Percentiles rank a stretch among this genome's conserved stretches.
Evolutionary conservation across 2,888 invertebrate species (phyloP).

Genomic region (Copidosoma aretas): DNA sequence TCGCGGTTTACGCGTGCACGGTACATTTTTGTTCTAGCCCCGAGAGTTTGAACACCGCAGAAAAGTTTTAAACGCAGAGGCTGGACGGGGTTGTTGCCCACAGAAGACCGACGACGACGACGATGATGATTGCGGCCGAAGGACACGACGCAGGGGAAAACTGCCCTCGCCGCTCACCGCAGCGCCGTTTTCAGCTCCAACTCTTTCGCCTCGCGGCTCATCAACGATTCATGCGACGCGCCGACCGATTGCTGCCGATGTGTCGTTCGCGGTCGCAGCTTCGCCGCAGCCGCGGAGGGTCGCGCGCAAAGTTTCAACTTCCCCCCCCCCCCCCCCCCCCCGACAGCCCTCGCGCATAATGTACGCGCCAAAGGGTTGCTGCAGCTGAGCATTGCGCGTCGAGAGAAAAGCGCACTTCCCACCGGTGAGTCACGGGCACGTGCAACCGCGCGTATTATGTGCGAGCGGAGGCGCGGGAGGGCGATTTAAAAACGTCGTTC

Average conservation of each 20-base stretch:
- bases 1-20: no score
- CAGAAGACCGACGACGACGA: no score
- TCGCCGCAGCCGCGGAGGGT: constrained; percentile 12
- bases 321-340: background rate
- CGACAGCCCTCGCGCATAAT: background rate
- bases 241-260: background rate
- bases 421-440: constrained; percentile 15
- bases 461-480: background rate
- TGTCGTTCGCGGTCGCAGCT: background rate
- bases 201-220: background rate
- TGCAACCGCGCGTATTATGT: background rate
- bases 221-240: constrained; percentile 13
- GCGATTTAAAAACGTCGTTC: constrained; percentile 18
- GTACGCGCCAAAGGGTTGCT: no score
- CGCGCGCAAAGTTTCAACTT: constrained; percentile 27
- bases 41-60: no score
- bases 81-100: no score
- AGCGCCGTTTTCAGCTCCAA: background rate
- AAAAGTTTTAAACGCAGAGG: no score
- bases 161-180: no score
- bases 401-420: background rate
- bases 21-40: no score
- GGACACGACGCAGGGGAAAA: no score
- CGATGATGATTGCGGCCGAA: no score
- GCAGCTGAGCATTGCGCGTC: no score